Evolutionary conservation across 2,113 vertebrate genomes (phyloP), one percentile per base, ranked within the genome.

Genomic region (Origma solitaria): DNA sequence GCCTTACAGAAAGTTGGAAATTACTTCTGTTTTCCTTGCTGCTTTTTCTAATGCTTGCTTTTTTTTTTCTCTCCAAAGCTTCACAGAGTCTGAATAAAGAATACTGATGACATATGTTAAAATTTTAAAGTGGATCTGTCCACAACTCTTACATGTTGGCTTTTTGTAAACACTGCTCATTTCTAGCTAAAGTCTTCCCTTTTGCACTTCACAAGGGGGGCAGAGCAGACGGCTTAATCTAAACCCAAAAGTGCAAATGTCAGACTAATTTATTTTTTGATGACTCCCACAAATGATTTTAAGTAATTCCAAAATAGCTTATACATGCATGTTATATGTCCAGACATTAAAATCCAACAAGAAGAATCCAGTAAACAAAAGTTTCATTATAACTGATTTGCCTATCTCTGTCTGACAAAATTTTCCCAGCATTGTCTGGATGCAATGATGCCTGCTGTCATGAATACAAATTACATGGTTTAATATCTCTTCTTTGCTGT

Each of bases 341-440:
- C 82, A 85, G 42, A 77, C 75, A 77, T n/a, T 80, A 88, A 87
- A 91, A 92, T 44, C 27, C 75, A 92, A 44, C 60, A 78, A 49
- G 49, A 78, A 68, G 28, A 58, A 94, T 77, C 53, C 82, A 69
- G 62, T 40, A 85, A 95, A 93, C 66, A 91, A 80, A 95, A 92
- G 53, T 90, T 95, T 82, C 54, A 70, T 86, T 91, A 60, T 70
- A 90, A 88, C 31, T 95, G 38, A 90, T 96, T 96, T 94, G 71
- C 82, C 91, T 95, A 86, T 91, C 75, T 92, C 86, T 69, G 73
- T 82, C 83, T 92, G 53, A 76, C 93, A 94, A 96, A 88, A 80
- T 65, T 88, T 93, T 89, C 70, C 49, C 58, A 66, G 60, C 54
- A 33, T 76, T 93, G 75, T 75, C 83, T 88, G 82, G 45, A 68